These are phyloP conservation scores for cattle (Bos taurus) DNA, from an alignment of 2,113 vertebrate genomes.

Conservation along the genomic window DNA sequence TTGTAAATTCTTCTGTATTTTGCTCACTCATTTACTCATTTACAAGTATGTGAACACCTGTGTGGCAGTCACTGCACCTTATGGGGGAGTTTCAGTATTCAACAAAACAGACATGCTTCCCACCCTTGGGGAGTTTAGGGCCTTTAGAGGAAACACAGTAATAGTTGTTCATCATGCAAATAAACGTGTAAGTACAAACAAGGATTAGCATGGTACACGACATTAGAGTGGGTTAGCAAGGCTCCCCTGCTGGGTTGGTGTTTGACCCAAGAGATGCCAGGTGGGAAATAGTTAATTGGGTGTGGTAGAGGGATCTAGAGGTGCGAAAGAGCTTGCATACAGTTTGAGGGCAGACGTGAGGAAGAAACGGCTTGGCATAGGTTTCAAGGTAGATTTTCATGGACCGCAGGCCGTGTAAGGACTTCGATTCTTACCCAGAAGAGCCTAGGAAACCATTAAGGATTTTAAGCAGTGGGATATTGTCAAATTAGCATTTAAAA, in stretches of 20 bases:
- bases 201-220: neutral
- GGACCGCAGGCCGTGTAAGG: rapidly evolving
- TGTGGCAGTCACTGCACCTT: neutral
- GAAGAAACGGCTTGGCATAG: neutral
- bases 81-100: neutral
- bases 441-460: neutral
- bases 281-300: neutral
- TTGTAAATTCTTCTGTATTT: neutral
- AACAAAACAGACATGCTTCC: neutral
- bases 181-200: neutral
- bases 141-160: neutral
- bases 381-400: neutral
- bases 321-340: neutral
- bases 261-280: neutral
- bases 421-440: neutral
- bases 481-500: neutral
- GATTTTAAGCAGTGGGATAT: neutral
- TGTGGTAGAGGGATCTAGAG: neutral
- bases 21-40: neutral
- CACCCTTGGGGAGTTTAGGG: neutral
- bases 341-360: rapidly evolving
- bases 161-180: neutral
- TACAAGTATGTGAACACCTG: neutral
- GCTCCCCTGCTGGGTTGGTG: neutral
- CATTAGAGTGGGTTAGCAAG: neutral